Percentiles rank a stretch among this genome's conserved stretches.
Conservation (phyloP, 92 coral and sea anemone genomes). For the Metridium senile region DNA sequence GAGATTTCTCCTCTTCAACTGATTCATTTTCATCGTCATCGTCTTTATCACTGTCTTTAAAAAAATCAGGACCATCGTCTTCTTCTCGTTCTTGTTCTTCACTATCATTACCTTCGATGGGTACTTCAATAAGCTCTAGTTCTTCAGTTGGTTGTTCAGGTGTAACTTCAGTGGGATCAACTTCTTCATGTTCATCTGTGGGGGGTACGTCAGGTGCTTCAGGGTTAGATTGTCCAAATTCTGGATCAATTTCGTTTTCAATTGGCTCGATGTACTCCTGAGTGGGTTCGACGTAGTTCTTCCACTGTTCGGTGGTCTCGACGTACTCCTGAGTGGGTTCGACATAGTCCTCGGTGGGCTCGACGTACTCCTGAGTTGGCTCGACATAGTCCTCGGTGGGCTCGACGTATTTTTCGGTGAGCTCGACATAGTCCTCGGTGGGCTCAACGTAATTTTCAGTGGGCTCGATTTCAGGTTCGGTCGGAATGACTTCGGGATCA, state of each 20-base stretch:
- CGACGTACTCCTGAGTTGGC: neutral
- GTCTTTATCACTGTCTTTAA: conserved; percentile 8
- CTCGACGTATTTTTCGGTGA: neutral
- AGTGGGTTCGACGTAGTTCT: neutral
- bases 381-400: neutral
- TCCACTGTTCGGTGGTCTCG: neutral
- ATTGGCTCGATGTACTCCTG: neutral
- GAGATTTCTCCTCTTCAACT: neutral
- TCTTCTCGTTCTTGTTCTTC: conserved; percentile 2
- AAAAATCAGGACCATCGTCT: neutral
- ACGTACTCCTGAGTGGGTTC: neutral
- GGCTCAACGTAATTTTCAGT: neutral
- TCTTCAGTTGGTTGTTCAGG: neutral
- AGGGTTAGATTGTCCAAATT: neutral
- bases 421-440: neutral
- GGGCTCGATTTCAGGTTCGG: conserved; percentile 8
- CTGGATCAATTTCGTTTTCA: neutral
- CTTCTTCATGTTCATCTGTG: neutral
- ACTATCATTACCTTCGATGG: conserved; percentile 12
- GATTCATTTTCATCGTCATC: conserved; percentile 9
- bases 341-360: neutral
- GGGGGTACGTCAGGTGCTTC: conserved; percentile 8
- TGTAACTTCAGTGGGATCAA: neutral
- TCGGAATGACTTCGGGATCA: neutral
- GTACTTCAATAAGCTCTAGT: neutral